phyloP scores from a whole-genome alignment of 64 coral and sea anemone genomes.

The Actinia equina region DNA sequence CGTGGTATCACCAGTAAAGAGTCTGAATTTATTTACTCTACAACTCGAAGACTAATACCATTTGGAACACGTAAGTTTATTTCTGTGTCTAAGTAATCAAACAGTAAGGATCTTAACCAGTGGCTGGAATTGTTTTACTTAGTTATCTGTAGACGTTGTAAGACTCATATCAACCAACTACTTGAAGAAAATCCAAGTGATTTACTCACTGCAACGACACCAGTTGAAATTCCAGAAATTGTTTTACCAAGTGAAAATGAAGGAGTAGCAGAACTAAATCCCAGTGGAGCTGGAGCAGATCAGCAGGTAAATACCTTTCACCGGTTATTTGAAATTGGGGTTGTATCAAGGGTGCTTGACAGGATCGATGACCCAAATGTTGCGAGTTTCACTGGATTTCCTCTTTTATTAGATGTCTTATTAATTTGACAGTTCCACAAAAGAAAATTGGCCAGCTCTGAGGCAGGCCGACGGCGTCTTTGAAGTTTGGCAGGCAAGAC shows the following conservation, averaged over 20 bases:
- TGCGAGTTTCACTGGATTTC: slow-evolving; percentile 24
- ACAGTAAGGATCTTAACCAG: too few species aligned
- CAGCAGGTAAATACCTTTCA: slow-evolving; percentile 34
- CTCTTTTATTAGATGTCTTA: slow-evolving; percentile 9
- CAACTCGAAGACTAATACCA: too few species aligned
- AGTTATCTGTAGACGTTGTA: too few species aligned
- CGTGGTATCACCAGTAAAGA: too few species aligned
- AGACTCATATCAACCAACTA: too few species aligned
- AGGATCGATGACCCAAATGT: slow-evolving; percentile 32
- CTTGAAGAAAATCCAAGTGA: too few species aligned
- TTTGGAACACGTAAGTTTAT: too few species aligned
- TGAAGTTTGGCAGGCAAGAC: too few species aligned
- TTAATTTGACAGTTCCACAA: background rate
- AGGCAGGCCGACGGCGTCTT: background rate
- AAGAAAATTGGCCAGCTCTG: slow-evolving; percentile 24
- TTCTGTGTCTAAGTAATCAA: too few species aligned
- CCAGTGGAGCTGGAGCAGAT: slow-evolving; percentile 33
- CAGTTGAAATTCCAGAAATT: slow-evolving; percentile 19
- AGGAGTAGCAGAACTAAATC: slow-evolving; percentile 21
- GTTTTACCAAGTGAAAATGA: slow-evolving; percentile 32
- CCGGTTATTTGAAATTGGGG: background rate
- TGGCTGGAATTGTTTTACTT: too few species aligned
- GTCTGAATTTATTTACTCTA: too few species aligned
- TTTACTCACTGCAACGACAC: too few species aligned
- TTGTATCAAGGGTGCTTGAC: background rate